Evolutionary conservation across 2,113 vertebrate species (phyloP).

Genomic region (Oreochromis niloticus): DNA sequence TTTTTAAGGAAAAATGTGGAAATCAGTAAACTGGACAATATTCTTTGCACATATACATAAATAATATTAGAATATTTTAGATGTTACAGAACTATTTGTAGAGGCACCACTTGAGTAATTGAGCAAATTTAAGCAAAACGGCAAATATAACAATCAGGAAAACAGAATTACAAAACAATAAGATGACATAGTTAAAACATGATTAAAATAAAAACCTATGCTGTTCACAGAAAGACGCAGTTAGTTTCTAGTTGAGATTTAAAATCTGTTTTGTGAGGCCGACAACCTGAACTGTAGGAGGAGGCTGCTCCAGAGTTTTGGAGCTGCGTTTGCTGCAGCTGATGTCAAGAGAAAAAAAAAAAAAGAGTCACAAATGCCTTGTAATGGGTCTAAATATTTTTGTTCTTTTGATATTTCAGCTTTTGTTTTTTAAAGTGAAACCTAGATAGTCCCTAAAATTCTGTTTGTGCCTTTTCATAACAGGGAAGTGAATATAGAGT

Average conservation of each 20-base stretch:
- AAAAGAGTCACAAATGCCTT: neutral
- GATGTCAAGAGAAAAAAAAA: fast-evolving
- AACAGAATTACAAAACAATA: neutral
- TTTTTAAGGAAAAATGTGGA: neutral
- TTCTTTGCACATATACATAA: neutral
- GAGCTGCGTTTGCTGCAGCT: neutral
- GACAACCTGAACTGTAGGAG: neutral
- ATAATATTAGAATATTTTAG: neutral
- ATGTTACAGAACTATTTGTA: neutral
- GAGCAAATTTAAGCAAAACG: neutral
- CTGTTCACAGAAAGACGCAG: neutral
- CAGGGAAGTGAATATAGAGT: neutral
- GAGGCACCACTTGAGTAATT: neutral
- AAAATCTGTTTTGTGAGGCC: neutral
- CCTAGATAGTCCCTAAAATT: neutral
- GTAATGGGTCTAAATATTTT: neutral
- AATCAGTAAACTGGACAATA: neutral
- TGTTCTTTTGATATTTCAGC: fast-evolving
- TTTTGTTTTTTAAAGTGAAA: neutral
- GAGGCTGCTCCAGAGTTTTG: neutral
- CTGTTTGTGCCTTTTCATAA: neutral
- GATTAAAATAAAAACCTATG: neutral
- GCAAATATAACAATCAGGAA: neutral
- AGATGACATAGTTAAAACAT: neutral
- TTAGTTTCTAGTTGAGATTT: neutral